phyloP scores from a whole-genome alignment of 2,797 vertebrate genomes.

The Myotis planiceps region DNA sequence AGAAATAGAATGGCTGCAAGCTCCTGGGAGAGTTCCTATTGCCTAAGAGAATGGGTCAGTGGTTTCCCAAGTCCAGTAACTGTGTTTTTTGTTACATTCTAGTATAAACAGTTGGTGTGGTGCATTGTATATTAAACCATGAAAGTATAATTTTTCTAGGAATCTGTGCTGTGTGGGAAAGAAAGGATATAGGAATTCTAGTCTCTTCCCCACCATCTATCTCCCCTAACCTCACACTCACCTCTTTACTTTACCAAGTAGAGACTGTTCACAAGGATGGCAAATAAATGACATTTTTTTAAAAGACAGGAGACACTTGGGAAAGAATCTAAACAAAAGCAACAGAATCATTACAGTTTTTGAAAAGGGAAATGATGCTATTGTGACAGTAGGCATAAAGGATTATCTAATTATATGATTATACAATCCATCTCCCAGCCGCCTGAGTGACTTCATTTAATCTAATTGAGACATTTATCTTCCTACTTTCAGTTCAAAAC shows the following conservation, averaged over 20 bases:
- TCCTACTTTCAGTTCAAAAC: not conserved
- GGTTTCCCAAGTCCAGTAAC: not conserved
- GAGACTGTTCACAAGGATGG: not conserved
- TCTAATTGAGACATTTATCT: not conserved
- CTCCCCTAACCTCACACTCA: not conserved
- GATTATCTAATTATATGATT: not conserved
- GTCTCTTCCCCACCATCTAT: not conserved
- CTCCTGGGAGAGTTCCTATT: not conserved
- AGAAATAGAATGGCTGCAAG: not conserved
- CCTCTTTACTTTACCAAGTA: not conserved
- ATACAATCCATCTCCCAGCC: not conserved
- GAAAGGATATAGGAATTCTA: not conserved
- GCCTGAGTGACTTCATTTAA: not conserved
- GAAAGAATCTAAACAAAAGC: slow-evolving; percentile 1
- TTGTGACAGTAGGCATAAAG: not conserved
- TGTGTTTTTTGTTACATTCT: not conserved
- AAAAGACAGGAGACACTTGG: not conserved
- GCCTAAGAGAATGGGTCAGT: not conserved
- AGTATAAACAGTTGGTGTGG: not conserved
- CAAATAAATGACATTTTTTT: not conserved
- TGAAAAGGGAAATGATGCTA: not conserved
- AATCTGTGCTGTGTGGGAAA: not conserved
- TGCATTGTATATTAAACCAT: not conserved
- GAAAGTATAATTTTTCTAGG: not conserved
- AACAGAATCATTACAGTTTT: not conserved